A percentile compares a stretch with the other conserved stretches of the same genome.
These are phyloP conservation scores for Larimichthys crocea DNA, from an alignment of 2,113 vertebrate genomes.

Conservation along the genomic window DNA sequence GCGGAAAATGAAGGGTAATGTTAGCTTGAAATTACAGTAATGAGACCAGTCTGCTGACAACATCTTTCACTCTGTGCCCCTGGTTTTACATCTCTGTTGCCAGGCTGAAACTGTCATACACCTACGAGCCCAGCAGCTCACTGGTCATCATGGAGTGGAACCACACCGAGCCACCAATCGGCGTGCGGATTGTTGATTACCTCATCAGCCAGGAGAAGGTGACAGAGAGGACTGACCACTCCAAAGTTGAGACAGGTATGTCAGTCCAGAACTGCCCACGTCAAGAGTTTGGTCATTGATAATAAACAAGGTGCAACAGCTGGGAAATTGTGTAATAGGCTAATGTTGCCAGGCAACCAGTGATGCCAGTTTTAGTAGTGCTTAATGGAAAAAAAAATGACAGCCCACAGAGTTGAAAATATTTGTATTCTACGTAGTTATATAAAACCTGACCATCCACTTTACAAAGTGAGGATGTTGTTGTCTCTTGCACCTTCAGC, in stretches of 20 bases:
- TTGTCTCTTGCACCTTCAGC: neutral
- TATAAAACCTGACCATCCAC: neutral
- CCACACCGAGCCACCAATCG: slow-evolving; percentile 94
- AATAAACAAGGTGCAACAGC: neutral
- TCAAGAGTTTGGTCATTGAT: slow-evolving; percentile 5
- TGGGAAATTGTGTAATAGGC: neutral
- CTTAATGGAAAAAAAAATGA: neutral
- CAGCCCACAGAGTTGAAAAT: neutral
- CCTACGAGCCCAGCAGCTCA: slow-evolving; percentile 95
- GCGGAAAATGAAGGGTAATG: slow-evolving; percentile 7
- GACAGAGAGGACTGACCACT: slow-evolving; percentile 95
- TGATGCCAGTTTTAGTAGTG: neutral
- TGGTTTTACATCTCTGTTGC: slow-evolving; percentile 32
- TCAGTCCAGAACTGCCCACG: neutral
- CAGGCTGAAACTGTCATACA: slow-evolving; percentile 92
- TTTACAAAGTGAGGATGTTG: neutral
- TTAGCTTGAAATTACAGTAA: slow-evolving; percentile 41
- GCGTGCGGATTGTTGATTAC: slow-evolving; percentile 95
- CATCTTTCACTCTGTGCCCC: slow-evolving; percentile 25
- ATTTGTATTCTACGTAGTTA: neutral
- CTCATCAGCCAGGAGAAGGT: slow-evolving; percentile 98
- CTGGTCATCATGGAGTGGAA: slow-evolving; percentile 97
- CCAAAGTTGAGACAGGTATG: slow-evolving; percentile 96
- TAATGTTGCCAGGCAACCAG: slow-evolving; percentile 11
- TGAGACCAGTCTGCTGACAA: slow-evolving; percentile 33